Base-by-base conservation (phyloP, 1,140 invertebrate genomes). In the Pemphigus obesinymphae region DNA sequence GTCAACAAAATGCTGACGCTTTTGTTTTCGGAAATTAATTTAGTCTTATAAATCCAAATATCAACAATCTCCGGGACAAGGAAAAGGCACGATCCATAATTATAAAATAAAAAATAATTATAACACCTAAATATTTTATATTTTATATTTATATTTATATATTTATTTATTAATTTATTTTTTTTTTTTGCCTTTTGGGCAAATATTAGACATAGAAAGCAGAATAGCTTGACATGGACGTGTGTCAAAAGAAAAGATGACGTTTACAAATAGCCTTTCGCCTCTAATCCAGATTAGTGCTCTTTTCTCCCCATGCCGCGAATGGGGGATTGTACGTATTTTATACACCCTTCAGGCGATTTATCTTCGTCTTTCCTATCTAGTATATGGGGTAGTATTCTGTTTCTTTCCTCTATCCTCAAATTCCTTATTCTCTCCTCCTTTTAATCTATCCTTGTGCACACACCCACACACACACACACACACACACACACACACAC, bases 261-360 rank as follows among this genome's bases (percentile, higher is more conserved):
- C 68, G 23, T 70, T 70, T 70, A 70, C 68, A 70, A 70, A 70
- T 70, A 70, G 68, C 68, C 40, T 70, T 70, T 70, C 23, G 37
- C 37, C 37, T 70, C 68, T 45, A 70, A 70, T 70, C 68, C 68
- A 70, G 68, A 70, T 70, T 70, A 70, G 68, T 70, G 23, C 37
- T 45, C 15, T 29, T 34, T 6, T 23, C 23, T 37, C 8, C 15
- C 15, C 15, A 15, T 58, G 43, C 23, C n/a, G 1, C 11, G 8
- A 26, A 58, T 23, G 48, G 15, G 13, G 37, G 68, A 45, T 70
- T 70, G 40, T n/a, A n/a, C n/a, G n/a, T 70, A n/a, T 70, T 45
- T 70, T 70, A 70, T 70, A 70, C 23, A 70, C 68, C 68, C 68
- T 70, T 70, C 68, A 29, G 23, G 40, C 68, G 23, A 70, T 70